These are phyloP conservation scores for Tetramorium simillimum DNA, from an alignment of 1,140 invertebrate species.

Conservation along the genomic window DNA sequence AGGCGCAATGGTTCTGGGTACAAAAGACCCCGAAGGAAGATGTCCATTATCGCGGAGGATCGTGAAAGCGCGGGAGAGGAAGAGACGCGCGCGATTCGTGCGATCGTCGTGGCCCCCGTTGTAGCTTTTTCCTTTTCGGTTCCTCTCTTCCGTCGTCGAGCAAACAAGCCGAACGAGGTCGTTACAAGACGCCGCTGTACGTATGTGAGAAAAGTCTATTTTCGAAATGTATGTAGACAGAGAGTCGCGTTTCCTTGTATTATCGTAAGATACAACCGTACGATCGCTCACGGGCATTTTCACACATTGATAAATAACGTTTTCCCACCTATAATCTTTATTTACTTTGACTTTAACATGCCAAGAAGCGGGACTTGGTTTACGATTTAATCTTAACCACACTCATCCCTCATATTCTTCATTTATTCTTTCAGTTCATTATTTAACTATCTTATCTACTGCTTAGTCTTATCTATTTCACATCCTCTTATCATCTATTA, in stretches of 20 bases:
- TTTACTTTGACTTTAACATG: too few species aligned
- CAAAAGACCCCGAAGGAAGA: conserved; percentile 42
- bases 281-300: neutral
- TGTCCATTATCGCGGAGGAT: conserved; percentile 42
- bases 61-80: conserved; percentile 10
- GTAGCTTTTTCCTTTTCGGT: neutral
- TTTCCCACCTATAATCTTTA: neutral
- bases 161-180: conserved; percentile 7
- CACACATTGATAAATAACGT: neutral
- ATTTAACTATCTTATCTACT: too few species aligned
- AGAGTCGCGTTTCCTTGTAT: neutral
- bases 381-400: too few species aligned
- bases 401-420: too few species aligned
- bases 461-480: too few species aligned
- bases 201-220: neutral
- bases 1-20: conserved; percentile 18
- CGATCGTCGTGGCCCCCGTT: neutral
- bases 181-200: neutral
- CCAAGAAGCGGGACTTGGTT: too few species aligned
- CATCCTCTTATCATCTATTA: too few species aligned
- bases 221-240: neutral
- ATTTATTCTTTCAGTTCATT: too few species aligned
- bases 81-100: neutral
- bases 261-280: neutral
- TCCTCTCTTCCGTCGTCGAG: neutral